Conservation (phyloP, 2,113 vertebrate species). For the Nematolebias whitei region DNA sequence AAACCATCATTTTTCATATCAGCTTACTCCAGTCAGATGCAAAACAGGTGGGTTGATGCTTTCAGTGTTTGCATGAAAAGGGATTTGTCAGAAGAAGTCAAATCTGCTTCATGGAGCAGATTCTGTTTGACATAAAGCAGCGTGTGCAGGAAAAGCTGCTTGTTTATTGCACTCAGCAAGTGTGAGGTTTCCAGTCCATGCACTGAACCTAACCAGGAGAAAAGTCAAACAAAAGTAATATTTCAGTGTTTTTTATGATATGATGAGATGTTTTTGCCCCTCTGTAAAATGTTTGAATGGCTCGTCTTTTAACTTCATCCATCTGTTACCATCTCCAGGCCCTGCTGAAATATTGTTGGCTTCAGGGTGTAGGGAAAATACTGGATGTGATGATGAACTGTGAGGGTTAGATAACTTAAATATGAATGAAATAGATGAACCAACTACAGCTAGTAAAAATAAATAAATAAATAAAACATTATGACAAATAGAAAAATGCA, state of each 20-base stretch:
- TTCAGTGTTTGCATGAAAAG: constrained; percentile 1
- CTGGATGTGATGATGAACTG: constrained; percentile 38
- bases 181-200: constrained; percentile 47
- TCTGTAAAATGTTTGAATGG: constrained; percentile 38
- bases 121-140: constrained; percentile 30
- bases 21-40: neutral
- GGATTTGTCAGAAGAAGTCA: constrained; percentile 4
- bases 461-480: neutral
- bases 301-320: constrained; percentile 33
- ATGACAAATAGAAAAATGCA: too few species aligned
- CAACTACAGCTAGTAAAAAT: neutral
- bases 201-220: constrained; percentile 43
- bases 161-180: constrained; percentile 44
- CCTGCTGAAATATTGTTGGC: constrained; percentile 48
- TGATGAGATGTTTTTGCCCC: constrained; percentile 54
- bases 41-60: neutral
- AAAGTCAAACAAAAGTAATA: constrained; percentile 73
- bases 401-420: constrained; percentile 1
- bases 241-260: constrained; percentile 43
- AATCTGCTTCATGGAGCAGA: constrained; percentile 5
- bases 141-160: constrained; percentile 7
- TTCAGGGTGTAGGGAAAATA: constrained; percentile 40
- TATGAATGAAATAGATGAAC: constrained; percentile 10
- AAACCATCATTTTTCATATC: neutral
- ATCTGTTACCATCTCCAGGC: constrained; percentile 50